Evolutionary conservation across 2,888 invertebrate genomes (phyloP), one percentile per base, ranked within the genome.

Genomic region (Conops quadrifasciatus): DNA sequence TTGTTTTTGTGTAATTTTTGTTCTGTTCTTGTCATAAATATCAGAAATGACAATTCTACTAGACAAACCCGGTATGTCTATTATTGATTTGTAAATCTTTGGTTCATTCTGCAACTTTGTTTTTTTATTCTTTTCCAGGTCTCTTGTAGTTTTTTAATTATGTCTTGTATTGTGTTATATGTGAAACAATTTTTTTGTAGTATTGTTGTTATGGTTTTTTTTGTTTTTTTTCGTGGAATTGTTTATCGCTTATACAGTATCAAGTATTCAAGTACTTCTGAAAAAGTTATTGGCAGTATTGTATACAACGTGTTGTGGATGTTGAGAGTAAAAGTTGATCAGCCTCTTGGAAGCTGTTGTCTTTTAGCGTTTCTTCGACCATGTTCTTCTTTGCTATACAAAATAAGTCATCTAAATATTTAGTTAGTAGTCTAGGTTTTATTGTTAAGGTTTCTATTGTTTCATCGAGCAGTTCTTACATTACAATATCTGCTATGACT

Each of bases 81-180:
- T 4, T 9, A 49, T 49, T 49, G 49, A 49, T 2, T 49, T 49
- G n/a, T 49, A 49, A 49, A n/a, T 49, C 49, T 11, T 3, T 2
- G 16, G 15, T 4, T 49, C 16, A n/a, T 49, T 49, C 49, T 49
- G 49, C 49, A n/a, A 49, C 2, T 49, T 49, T 4, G 11, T 49
- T 49, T 49, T 49, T 49, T 15, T 49, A 49, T 49, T 49, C n/a
- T n/a, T n/a, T 49, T 49, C 49, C 3, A 49, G 5, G 49, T 49
- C n/a, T 11, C 11, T 49, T 49, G 16, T 49, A 16, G 49, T 49
- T 49, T 49, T 2, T n/a, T 49, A 49, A 49, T 7, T 49, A 49
- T 49, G 49, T 49, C 49, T 49, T 49, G 3, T 49, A 49, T 49
- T 15, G n/a, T n/a, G n/a, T 70, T 71, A 66, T 36, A 9, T 36